These are phyloP conservation scores for Dryocosmus kuriphilus DNA, from an alignment of 2,888 invertebrate species.

Conservation along the genomic window DNA sequence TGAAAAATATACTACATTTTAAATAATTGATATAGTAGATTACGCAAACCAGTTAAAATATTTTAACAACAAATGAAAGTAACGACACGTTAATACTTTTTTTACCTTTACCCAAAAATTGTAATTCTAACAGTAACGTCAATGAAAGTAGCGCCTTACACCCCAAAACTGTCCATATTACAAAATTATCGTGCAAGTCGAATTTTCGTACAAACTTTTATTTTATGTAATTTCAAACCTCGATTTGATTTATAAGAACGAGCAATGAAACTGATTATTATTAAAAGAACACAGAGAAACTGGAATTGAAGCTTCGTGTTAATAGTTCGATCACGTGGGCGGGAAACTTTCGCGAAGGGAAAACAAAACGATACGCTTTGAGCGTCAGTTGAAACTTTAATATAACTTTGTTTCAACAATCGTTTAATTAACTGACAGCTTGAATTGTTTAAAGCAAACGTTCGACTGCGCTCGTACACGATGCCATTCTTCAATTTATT, in stretches of 20 bases:
- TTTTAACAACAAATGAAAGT: too few species aligned
- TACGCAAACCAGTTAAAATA: too few species aligned
- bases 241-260: background rate
- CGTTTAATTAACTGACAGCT: constrained; percentile 54
- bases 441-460: constrained; percentile 55
- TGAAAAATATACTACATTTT: too few species aligned
- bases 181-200: background rate
- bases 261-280: constrained; percentile 14
- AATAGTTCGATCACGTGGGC: constrained; percentile 23
- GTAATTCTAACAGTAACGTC: too few species aligned
- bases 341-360: constrained; percentile 8
- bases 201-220: background rate
- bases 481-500: background rate
- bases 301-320: constrained; percentile 11
- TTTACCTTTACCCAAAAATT: too few species aligned
- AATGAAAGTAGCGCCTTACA: too few species aligned
- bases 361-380: constrained; percentile 44
- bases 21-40: too few species aligned
- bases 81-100: too few species aligned
- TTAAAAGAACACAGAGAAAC: background rate
- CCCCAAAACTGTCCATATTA: too few species aligned
- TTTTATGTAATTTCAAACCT: background rate
- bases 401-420: constrained; percentile 57
- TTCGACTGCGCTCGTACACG: constrained; percentile 37
- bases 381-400: constrained; percentile 55